Evolutionary conservation across 1,140 invertebrate genomes (phyloP), one percentile per base, ranked within the genome.

Genomic region (Cyclargus thomasi): DNA sequence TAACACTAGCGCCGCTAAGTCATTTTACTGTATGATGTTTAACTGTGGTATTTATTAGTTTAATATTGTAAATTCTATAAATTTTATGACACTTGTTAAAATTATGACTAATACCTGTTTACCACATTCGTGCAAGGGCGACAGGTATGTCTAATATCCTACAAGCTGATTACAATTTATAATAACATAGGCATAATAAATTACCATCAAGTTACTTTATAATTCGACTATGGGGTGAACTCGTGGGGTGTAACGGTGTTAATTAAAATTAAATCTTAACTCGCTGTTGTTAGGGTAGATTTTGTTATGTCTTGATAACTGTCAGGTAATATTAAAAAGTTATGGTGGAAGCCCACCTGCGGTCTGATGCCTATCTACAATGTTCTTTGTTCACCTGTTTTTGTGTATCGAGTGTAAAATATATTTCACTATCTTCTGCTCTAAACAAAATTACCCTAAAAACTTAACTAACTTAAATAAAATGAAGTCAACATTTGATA

Each of bases 381-480:
- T 59, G 18, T 59, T 59, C 55, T 59, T 59, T 59, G 55, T 59
- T 59, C 55, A 59, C 55, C 55, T 59, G 55, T 59, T 59, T n/a
- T 59, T 59, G 20, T 59, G 18, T 18, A 11, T 18, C 2, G 39
- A 47, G 39, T 14, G 39, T 47, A 47, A 47, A 47, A 47, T 47
- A 47, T 47, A 47, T 8, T 16, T 47, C 29, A 29, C 29, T 29
- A 8, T 29, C 29, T 47, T 47, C 14, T 16, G 14, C 3, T 14
- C 39, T 47, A 47, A 47, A 47, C 39, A 47, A 47, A 47, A 7
- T 14, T 16, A 1, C 29, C 0, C 11, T 47, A 47, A 11, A 14
- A 47, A 14, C 39, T 8, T 47, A 29, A 29, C 5, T 29, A 7
- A 29, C 8, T n/a, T n/a, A n/a, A 29, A 7, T 29, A 3, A 29